phyloP scores from a whole-genome alignment of 2,888 invertebrate genomes.

The Oligia latruncula region DNA sequence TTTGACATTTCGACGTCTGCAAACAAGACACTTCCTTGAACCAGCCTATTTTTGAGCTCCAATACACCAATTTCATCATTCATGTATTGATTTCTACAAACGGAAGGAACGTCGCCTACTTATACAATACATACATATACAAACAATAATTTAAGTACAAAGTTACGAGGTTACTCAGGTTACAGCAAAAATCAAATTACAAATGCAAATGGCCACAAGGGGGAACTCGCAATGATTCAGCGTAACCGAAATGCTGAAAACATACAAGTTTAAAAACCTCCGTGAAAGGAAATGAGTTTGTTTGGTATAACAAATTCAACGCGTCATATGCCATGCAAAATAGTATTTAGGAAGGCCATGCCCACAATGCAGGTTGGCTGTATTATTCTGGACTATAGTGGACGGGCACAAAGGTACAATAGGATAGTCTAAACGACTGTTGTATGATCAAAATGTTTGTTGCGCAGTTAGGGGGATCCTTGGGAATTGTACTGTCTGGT shows the following conservation, averaged over 20 bases:
- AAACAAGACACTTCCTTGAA: neutral
- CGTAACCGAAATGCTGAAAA: constrained; percentile 25
- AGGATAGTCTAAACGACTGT: constrained; percentile 24
- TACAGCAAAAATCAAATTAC: constrained; percentile 39
- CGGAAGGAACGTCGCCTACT: constrained; percentile 18
- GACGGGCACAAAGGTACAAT: constrained; percentile 53
- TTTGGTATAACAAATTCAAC: constrained; percentile 23
- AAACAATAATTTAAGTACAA: neutral
- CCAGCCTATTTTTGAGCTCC: neutral
- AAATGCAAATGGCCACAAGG: constrained; percentile 39
- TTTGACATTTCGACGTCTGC: neutral
- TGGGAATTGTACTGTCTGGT: constrained; percentile 4
- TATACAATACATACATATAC: constrained; percentile 22
- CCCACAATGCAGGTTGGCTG: constrained; percentile 42
- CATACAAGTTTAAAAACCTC: constrained; percentile 24
- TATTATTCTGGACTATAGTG: constrained; percentile 45
- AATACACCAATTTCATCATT: constrained; percentile 2
- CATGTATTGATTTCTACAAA: constrained; percentile 28
- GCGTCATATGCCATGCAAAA: constrained; percentile 41
- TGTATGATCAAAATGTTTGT: constrained; percentile 43
- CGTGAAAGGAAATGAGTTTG: constrained; percentile 43
- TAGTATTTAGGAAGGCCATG: constrained; percentile 43
- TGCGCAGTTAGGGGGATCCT: constrained; percentile 25
- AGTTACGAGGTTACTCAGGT: constrained; percentile 24
- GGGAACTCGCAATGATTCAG: constrained; percentile 41